phyloP scores from a whole-genome alignment of 2,797 vertebrate genomes.

The Gobionotothen gibberifrons region DNA sequence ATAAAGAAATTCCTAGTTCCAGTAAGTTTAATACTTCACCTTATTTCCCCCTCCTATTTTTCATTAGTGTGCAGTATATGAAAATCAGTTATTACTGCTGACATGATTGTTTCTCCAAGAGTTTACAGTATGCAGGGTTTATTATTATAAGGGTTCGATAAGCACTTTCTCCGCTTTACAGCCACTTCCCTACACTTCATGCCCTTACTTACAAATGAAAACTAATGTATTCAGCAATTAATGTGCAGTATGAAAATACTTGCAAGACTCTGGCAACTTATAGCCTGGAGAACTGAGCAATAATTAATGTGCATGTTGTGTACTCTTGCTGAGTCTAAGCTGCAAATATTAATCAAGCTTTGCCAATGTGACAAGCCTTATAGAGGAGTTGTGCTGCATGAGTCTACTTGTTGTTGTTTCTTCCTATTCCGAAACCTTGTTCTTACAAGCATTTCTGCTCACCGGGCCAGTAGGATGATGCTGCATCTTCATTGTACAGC shows the following conservation, averaged over 20 bases:
- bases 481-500: constrained; percentile 33
- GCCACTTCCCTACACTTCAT: constrained; percentile 20
- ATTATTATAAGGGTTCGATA: constrained; percentile 49
- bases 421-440: constrained; percentile 48
- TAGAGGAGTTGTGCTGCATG: constrained; percentile 57
- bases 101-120: constrained; percentile 40
- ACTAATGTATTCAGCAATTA: constrained; percentile 82
- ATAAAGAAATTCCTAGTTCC: constrained; percentile 99
- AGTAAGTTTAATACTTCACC: constrained; percentile 88
- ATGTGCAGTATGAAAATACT: constrained; percentile 74
- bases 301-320: constrained; percentile 83
- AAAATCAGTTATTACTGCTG: constrained; percentile 33
- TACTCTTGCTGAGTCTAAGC: constrained; percentile 73
- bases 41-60: constrained; percentile 27
- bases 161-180: constrained; percentile 30
- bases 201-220: constrained; percentile 53
- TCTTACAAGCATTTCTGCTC: constrained; percentile 51
- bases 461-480: constrained; percentile 51
- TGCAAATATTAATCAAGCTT: constrained; percentile 85
- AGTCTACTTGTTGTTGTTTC: constrained; percentile 58
- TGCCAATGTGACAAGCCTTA: constrained; percentile 74
- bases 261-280: constrained; percentile 67
- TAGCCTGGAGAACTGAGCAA: constrained; percentile 76
- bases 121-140: constrained; percentile 23
- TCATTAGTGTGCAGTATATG: constrained; percentile 11